phyloP scores from a whole-genome alignment of 2,888 invertebrate species.

The Ophraella communa region DNA sequence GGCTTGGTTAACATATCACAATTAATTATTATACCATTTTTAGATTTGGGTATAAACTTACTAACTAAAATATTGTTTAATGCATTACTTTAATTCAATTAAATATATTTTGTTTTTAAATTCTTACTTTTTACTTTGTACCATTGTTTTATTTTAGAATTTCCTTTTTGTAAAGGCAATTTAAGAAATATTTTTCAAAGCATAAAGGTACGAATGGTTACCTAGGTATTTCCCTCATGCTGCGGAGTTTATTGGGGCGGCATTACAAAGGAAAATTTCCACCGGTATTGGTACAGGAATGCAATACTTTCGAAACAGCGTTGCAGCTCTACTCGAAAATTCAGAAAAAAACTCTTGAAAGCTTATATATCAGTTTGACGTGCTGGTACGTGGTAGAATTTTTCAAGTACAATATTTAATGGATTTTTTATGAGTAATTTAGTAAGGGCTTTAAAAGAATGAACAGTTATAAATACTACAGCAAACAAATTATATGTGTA shows the following conservation, averaged over 20 bases:
- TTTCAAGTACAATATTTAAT: background rate
- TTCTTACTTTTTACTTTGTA: background rate
- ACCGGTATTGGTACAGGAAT: constrained; percentile 34
- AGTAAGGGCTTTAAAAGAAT: background rate
- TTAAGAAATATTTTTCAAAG: background rate
- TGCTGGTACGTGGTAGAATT: background rate
- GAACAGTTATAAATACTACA: too few relatives aligned
- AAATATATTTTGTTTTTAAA: background rate
- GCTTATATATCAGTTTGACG: constrained; percentile 12
- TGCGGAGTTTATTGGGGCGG: constrained; percentile 22
- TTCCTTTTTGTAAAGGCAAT: background rate
- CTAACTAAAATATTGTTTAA: too few relatives aligned
- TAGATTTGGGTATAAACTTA: too few relatives aligned
- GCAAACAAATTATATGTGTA: too few relatives aligned
- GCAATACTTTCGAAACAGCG: constrained; percentile 29
- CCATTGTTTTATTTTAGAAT: background rate
- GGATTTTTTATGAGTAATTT: background rate
- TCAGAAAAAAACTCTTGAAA: constrained; percentile 29
- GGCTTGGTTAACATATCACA: too few relatives aligned
- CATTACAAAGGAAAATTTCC: constrained; percentile 32
- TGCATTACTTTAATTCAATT: too few relatives aligned
- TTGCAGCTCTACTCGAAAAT: constrained; percentile 27
- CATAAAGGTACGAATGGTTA: constrained; percentile 10
- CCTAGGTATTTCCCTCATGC: constrained; percentile 22
- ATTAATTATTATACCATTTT: too few relatives aligned